These are phyloP conservation scores for Ridgeia piscesae DNA, from an alignment of 1,140 invertebrate genomes.

Conservation along the genomic window DNA sequence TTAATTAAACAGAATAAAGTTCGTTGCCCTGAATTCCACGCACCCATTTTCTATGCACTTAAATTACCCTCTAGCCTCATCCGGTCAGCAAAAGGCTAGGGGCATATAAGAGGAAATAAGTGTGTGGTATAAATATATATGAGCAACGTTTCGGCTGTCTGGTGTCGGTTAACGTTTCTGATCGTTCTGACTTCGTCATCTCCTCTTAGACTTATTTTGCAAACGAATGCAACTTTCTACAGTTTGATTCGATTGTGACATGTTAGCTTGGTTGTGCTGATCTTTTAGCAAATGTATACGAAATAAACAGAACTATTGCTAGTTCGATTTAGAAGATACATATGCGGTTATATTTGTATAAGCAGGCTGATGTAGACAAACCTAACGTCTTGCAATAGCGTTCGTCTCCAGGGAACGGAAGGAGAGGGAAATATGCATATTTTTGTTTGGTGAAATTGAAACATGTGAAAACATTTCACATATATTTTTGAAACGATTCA, in stretches of 20 bases:
- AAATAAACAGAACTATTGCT: not conserved
- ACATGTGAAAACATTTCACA: too few species aligned
- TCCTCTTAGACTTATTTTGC: not conserved
- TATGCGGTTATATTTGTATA: too few species aligned
- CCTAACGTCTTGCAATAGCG: too few species aligned
- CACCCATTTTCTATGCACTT: not conserved
- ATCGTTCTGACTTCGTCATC: not conserved
- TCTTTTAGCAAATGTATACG: not conserved
- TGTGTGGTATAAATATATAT: not conserved
- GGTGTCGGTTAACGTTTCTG: not conserved
- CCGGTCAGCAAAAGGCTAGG: not conserved
- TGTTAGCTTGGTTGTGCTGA: not conserved
- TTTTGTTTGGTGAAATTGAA: too few species aligned
- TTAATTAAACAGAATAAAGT: not conserved
- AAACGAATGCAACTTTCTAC: not conserved
- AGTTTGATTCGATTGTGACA: not conserved
- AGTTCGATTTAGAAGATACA: too few species aligned
- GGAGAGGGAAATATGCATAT: too few species aligned
- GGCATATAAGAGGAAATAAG: not conserved
- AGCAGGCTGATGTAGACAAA: too few species aligned
- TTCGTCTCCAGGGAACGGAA: too few species aligned
- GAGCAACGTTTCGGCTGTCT: not conserved
- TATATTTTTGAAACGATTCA: too few species aligned
- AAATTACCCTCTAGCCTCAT: not conserved
- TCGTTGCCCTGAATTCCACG: not conserved